phyloP scores from a whole-genome alignment of 1,140 invertebrate species.

The Chymomyza costata region DNA sequence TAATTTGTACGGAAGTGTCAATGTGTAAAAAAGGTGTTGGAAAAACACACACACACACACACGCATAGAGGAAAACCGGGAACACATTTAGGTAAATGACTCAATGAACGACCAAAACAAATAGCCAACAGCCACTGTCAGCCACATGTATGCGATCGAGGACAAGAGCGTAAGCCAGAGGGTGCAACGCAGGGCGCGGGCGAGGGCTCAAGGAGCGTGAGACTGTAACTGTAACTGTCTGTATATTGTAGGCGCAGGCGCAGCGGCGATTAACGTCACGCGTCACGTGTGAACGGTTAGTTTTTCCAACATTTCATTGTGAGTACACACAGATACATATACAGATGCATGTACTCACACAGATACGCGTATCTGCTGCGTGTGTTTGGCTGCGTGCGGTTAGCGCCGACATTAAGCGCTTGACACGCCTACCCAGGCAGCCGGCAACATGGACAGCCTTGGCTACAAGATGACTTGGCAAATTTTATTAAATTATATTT shows the following conservation, averaged over 20 bases:
- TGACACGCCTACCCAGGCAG: slow-evolving; percentile 26
- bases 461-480: slow-evolving; percentile 44
- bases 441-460: slow-evolving; percentile 39
- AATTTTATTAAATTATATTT: slow-evolving; percentile 34
- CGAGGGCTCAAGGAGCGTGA: slow-evolving; percentile 3
- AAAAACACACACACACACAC: slow-evolving; percentile 45
- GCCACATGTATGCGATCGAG: too few species aligned
- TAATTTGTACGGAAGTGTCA: slow-evolving; percentile 58
- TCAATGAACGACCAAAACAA: slow-evolving; percentile 39
- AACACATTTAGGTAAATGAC: slow-evolving; percentile 30
- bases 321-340: too few species aligned
- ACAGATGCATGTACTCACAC: too few species aligned
- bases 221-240: too few species aligned
- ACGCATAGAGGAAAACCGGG: slow-evolving; percentile 14
- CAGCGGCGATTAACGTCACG: too few species aligned
- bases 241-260: slow-evolving; percentile 35
- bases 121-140: too few species aligned
- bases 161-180: too few species aligned
- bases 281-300: slow-evolving; percentile 63
- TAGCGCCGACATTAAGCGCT: slow-evolving; percentile 69
- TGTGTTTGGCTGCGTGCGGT: slow-evolving; percentile 22
- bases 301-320: slow-evolving; percentile 29
- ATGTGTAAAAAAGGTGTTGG: slow-evolving; percentile 67
- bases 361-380: slow-evolving; percentile 3
- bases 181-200: too few species aligned